These are phyloP conservation scores for Psittacula echo DNA, from an alignment of 2,797 vertebrate species.

Conservation along the genomic window DNA sequence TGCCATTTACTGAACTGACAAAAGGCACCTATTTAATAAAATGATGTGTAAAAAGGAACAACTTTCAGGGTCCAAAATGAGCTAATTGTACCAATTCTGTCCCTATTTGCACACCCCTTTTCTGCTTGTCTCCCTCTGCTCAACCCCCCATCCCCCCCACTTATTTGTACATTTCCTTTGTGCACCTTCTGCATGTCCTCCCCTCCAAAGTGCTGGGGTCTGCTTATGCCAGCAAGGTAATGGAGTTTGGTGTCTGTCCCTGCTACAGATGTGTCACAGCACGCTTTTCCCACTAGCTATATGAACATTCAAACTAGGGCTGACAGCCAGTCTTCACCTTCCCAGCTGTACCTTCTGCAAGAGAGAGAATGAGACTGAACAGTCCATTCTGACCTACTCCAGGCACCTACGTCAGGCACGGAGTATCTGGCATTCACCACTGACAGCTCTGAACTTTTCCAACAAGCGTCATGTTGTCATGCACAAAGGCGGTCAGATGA, in stretches of 20 bases:
- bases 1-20: not conserved
- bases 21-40: not conserved
- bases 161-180: not conserved
- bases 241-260: not conserved
- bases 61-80: not conserved
- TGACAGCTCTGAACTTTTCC: conserved; percentile 99
- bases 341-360: conserved; percentile 31
- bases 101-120: not conserved
- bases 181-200: fast-evolving
- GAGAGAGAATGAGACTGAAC: not conserved
- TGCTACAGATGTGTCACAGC: fast-evolving
- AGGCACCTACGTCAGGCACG: conserved; percentile 51
- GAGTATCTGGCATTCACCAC: conserved; percentile 85
- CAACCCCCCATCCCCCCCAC: no score
- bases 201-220: fast-evolving
- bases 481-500: conserved; percentile 62
- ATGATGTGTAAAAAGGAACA: not conserved
- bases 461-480: conserved; percentile 81
- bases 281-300: not conserved
- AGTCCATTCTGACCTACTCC: conserved; percentile 59
- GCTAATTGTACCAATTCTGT: not conserved
- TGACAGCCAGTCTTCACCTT: conserved; percentile 65
- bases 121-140: not conserved
- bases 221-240: not conserved
- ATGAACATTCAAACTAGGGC: conserved; percentile 15